Evolutionary conservation across 2,888 invertebrate genomes (phyloP).

Genomic region (Hyalella azteca): DNA sequence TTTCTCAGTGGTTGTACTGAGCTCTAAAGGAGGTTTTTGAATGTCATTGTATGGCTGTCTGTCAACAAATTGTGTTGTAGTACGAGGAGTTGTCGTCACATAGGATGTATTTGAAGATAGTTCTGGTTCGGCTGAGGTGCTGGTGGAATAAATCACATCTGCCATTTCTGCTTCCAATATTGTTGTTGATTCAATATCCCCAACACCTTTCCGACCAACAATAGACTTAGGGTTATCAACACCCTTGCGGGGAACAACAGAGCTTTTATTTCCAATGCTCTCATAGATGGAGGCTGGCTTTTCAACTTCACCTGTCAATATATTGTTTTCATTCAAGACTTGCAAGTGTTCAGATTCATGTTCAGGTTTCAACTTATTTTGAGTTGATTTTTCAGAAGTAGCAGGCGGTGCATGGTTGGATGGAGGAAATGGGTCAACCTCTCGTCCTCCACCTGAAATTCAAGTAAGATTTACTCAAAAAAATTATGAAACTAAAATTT

Average conservation of each 20-base stretch:
- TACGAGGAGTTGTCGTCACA: not conserved
- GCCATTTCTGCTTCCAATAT: slow-evolving; percentile 28
- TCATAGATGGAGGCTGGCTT: not conserved
- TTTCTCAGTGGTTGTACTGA: not conserved
- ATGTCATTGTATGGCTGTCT: not conserved
- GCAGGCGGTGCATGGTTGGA: not conserved
- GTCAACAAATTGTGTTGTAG: not conserved
- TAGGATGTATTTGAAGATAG: not conserved
- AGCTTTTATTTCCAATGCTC: not conserved
- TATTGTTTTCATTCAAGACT: not conserved
- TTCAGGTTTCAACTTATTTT: too few relatives aligned
- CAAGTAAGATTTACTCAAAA: too few relatives aligned
- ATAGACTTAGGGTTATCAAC: slow-evolving; percentile 24
- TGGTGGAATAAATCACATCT: not conserved
- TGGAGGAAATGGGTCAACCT: not conserved
- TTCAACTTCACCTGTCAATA: not conserved
- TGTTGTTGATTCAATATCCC: not conserved
- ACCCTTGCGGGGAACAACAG: slow-evolving; percentile 34
- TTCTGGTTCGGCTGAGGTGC: not conserved
- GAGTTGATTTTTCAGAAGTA: not conserved
- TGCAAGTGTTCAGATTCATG: not conserved
- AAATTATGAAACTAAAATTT: too few relatives aligned
- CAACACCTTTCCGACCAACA: slow-evolving; percentile 39
- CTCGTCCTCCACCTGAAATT: not conserved
- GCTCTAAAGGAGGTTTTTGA: not conserved